phyloP scores from a whole-genome alignment of 2,888 invertebrate genomes.

The Tupiocoris notatus region DNA sequence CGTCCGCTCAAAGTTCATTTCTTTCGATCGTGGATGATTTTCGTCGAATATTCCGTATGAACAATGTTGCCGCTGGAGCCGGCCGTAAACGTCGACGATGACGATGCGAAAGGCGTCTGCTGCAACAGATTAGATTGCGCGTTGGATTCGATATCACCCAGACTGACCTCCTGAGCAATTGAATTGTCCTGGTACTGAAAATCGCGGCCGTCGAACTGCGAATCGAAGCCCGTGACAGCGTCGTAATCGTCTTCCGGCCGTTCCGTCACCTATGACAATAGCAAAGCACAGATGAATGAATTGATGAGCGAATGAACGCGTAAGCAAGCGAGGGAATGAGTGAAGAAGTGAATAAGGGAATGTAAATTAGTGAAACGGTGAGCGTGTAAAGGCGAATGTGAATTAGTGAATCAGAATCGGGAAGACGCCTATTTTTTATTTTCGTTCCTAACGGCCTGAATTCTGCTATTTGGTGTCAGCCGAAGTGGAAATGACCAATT shows the following conservation, averaged over 20 bases:
- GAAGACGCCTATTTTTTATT: too few species aligned
- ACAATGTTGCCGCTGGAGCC: background rate
- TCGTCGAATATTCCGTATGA: slow-evolving; percentile 13
- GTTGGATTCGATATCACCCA: background rate
- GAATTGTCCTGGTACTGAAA: slow-evolving; percentile 3
- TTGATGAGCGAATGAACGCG: too few species aligned
- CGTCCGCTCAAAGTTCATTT: too few species aligned
- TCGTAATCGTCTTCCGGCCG: slow-evolving; percentile 3
- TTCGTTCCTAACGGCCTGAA: too few species aligned
- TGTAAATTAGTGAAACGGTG: too few species aligned
- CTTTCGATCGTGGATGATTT: slow-evolving; percentile 18
- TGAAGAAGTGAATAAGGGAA: too few species aligned
- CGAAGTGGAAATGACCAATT: too few species aligned
- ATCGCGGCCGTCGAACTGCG: slow-evolving; percentile 6
- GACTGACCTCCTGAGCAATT: background rate
- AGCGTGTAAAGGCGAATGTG: too few species aligned
- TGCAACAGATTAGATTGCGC: background rate
- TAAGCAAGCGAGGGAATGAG: too few species aligned
- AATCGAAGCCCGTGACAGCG: background rate
- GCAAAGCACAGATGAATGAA: too few species aligned
- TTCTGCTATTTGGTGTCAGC: too few species aligned
- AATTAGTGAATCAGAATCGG: too few species aligned
- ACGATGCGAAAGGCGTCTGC: background rate
- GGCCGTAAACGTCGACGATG: slow-evolving; percentile 26
- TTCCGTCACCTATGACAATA: slow-evolving; percentile 20